A percentile compares a stretch with the other conserved stretches of the same genome.
These are phyloP conservation scores for Channa argus DNA, from an alignment of 2,113 vertebrate species.

Conservation along the genomic window DNA sequence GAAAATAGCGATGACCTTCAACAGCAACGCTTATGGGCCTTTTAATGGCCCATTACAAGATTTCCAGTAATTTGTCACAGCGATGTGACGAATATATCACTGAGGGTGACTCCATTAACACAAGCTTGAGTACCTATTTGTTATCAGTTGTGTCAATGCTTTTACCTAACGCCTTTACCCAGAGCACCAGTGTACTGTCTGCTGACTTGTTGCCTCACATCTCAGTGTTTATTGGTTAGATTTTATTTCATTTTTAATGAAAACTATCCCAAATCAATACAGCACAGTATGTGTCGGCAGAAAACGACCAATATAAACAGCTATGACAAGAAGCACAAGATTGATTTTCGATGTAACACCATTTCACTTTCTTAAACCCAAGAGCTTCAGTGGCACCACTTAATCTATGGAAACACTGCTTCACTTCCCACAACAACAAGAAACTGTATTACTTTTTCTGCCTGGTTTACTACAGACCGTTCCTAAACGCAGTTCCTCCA, in stretches of 20 bases:
- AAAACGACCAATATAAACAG: slow-evolving; percentile 27
- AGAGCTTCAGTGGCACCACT: slow-evolving; percentile 10
- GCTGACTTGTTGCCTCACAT: slow-evolving; percentile 5
- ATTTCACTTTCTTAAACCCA: slow-evolving; percentile 26
- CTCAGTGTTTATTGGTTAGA: slow-evolving; percentile 4
- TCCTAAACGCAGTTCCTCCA: slow-evolving; percentile 16
- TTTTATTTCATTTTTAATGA: slow-evolving; percentile 33
- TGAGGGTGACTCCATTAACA: slow-evolving; percentile 8
- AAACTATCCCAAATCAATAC: slow-evolving; percentile 48
- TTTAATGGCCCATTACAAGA: slow-evolving; percentile 6
- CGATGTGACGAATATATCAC: slow-evolving; percentile 16
- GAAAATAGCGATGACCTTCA: slow-evolving; percentile 6
- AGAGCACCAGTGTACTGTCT: background rate
- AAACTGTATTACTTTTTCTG: slow-evolving; percentile 41
- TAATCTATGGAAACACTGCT: slow-evolving; percentile 31
- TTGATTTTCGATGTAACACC: slow-evolving; percentile 57
- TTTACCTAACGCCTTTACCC: background rate
- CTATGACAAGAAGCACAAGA: slow-evolving; percentile 20
- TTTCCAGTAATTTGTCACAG: slow-evolving; percentile 14
- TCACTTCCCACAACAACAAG: slow-evolving; percentile 32
- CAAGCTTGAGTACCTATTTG: background rate
- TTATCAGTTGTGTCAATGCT: background rate
- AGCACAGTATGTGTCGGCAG: slow-evolving; percentile 8
- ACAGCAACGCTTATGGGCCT: background rate
- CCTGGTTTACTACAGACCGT: slow-evolving; percentile 38